A percentile compares a stretch with the other conserved stretches of the same genome.
phyloP scores from a whole-genome alignment of 2,888 invertebrate species.

The Helicoverpa assulta region DNA sequence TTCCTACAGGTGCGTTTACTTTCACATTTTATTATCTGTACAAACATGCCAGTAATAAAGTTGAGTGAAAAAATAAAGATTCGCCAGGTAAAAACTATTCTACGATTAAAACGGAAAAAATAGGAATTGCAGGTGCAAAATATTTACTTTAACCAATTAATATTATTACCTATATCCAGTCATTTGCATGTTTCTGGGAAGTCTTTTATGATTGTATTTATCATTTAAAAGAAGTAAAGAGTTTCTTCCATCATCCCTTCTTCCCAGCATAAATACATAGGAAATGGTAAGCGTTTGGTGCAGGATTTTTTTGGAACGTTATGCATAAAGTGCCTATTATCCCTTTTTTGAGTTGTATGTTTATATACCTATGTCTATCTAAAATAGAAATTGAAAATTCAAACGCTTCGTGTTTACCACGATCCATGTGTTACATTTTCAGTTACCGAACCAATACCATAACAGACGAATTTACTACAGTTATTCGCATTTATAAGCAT shows the following conservation, averaged over 20 bases:
- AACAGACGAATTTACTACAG: too few species aligned
- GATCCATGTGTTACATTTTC: too few species aligned
- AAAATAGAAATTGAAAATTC: too few species aligned
- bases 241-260: neutral
- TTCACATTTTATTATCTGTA: constrained; percentile 28
- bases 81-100: constrained; percentile 28
- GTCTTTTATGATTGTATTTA: neutral
- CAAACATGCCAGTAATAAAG: constrained; percentile 54
- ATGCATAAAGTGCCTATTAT: too few species aligned
- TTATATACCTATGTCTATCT: too few species aligned
- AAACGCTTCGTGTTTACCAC: too few species aligned
- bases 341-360: too few species aligned
- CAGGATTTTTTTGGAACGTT: too few species aligned
- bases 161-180: constrained; percentile 24
- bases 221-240: neutral
- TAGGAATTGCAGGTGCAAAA: constrained; percentile 37
- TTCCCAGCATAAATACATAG: too few species aligned
- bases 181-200: neutral
- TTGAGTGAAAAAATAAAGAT: constrained; percentile 40
- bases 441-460: too few species aligned
- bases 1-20: constrained; percentile 78
- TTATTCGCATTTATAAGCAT: too few species aligned
- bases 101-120: constrained; percentile 31
- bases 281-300: too few species aligned
- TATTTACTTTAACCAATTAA: constrained; percentile 40